Base-by-base conservation (phyloP, 2,888 invertebrate species). In the Rhogogaster chlorosoma region DNA sequence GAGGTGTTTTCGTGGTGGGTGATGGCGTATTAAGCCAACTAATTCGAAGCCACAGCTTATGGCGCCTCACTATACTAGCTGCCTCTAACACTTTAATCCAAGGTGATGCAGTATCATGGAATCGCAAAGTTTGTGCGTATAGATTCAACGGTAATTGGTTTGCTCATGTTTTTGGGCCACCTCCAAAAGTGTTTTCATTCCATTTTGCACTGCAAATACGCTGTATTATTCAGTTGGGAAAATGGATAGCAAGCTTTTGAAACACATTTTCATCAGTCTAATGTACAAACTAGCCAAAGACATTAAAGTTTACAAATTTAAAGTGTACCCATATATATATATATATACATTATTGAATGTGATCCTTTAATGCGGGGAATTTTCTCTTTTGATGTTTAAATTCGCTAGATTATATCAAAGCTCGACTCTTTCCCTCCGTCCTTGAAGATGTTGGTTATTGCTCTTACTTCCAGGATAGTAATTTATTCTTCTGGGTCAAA, bases 141-240 rank as follows among this genome's bases (percentile, higher is more conserved):
- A 80, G 36, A 80, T 80, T 80, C 38, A 36, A 36, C 22, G 80
- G 80, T 80, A 80, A 80, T 61, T 80, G 38, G 61, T 38, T 61
- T 32, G 49, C 38, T 29, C 7, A 57, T 61, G n/a, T 36, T 53
- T 61, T 26, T 38, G 80, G 80, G 12, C 49, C 15, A 26, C n/a
- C 22, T 49, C 61, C 80, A 57, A 36, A 57, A 57, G 61, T 61
- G 61, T 32, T 80, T 80, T 57, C 80, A 36, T 80, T 57, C 38
- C 57, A 80, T 80, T 61, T 61, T 38, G 15, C 29, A 22, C 38
- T 22, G 36, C 5, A 36, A 80, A 80, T 61, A 80, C 22, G 1
- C 77, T 49, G 18, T 77, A 32, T 53, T 53, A 77, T 53, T 77
- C 77, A 53, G 29, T 49, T 10, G 6, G 18, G 29, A 29, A 49